Percentiles rank a stretch among this genome's conserved stretches.
Evolutionary conservation across 2,113 vertebrate species (phyloP).

Genomic region (Spermophilus dauricus): DNA sequence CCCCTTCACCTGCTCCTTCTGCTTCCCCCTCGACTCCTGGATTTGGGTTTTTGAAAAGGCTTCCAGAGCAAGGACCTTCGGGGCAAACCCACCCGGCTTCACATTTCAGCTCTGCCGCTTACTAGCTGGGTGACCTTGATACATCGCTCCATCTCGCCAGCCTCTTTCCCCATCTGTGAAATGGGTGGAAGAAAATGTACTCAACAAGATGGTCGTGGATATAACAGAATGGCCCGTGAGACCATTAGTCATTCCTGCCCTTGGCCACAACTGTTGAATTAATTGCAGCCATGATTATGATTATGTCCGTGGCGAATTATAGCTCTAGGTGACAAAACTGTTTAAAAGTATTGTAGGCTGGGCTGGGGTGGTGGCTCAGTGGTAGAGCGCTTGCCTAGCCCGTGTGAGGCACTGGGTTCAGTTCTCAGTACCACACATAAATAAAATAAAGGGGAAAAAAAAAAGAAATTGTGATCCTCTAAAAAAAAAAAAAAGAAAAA

Average conservation of each 20-base stretch:
- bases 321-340: neutral
- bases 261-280: neutral
- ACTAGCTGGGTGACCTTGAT: neutral
- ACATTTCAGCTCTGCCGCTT: neutral
- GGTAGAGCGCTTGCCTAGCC: too few relatives aligned
- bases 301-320: neutral
- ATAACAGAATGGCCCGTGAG: neutral
- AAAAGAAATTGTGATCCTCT: too few relatives aligned
- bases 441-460: too few relatives aligned
- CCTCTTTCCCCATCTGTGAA: neutral
- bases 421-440: too few relatives aligned
- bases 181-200: neutral
- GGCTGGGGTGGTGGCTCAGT: too few relatives aligned
- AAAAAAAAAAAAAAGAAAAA: too few relatives aligned
- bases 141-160: accelerated
- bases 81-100: neutral
- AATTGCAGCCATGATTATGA: neutral
- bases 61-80: accelerated
- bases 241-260: neutral
- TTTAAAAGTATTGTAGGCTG: neutral
- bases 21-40: neutral
- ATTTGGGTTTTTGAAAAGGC: neutral
- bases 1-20: neutral
- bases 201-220: neutral
- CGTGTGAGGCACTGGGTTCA: too few relatives aligned